These are phyloP conservation scores for Pseudocheirus occidentalis DNA, from an alignment of 2,797 vertebrate genomes.

Conservation along the genomic window DNA sequence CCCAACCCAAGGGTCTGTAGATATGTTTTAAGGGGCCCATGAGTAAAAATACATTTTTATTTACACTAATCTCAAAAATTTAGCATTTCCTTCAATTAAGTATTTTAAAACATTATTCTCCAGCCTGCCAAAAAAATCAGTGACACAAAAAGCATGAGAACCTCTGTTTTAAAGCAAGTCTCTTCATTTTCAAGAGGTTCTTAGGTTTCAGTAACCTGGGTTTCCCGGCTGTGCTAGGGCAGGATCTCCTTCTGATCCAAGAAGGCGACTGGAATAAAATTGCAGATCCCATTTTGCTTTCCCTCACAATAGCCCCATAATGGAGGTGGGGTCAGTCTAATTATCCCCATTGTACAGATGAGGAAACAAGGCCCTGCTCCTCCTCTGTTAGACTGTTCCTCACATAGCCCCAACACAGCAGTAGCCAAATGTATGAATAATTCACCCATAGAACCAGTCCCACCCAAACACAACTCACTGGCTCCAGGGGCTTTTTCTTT, in stretches of 20 bases:
- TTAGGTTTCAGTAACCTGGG: not conserved
- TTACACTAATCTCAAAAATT: not conserved
- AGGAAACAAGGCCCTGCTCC: not conserved
- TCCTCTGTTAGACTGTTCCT: not conserved
- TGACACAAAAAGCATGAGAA: not conserved
- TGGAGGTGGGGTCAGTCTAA: not conserved
- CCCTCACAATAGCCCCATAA: not conserved
- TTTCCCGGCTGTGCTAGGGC: not conserved
- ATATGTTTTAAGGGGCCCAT: not conserved
- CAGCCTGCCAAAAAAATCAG: not conserved
- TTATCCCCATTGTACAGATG: not conserved
- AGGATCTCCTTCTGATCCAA: not conserved
- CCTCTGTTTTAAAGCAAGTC: not conserved
- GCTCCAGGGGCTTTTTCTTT: slow-evolving; percentile 40
- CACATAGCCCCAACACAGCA: not conserved
- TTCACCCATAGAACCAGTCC: slow-evolving; percentile 50
- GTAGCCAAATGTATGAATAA: slow-evolving; percentile 57
- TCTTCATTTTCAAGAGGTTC: not conserved
- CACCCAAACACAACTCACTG: not conserved
- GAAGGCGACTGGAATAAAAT: not conserved
- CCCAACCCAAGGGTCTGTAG: not conserved
- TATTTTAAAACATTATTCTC: not conserved
- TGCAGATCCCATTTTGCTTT: not conserved
- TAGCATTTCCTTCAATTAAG: not conserved
- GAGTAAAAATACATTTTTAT: not conserved